Base-by-base conservation (phyloP, 1,140 invertebrate genomes). In the Yoshiicerus persimilis region DNA sequence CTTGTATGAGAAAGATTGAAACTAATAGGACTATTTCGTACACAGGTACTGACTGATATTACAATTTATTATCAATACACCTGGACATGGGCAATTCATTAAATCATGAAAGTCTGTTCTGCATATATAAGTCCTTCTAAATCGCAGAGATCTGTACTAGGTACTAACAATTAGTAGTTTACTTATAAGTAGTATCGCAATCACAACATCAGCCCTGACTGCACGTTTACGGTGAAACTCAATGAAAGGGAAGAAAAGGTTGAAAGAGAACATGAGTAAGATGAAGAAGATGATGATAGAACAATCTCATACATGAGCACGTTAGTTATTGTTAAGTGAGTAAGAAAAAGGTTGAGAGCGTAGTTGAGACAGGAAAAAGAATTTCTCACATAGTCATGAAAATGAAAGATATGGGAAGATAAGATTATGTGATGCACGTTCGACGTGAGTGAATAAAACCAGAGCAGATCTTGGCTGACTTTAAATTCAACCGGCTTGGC, bases 371-470 rank as follows among this genome's bases (percentile, higher is more conserved):
- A 80, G 32, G 75, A 80, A 38, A 38, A 80, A 80, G 34, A 80
- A 36, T 80, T 36, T n/a, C 32, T 34, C 30, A 32, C 75, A 32
- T 32, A 38, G 75, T 80, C 75, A 80, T 80, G 75, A 80, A 80
- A 80, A 34, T 80, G 75, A 80, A 32, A 80, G 75, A 80, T 84
- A 41, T 84, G 20, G 32, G 13, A 8, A 20, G 86, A 87, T 77
- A 25, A 87, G 86, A 87, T 87, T 77, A 87, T 87, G 66, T 87
- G 86, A 70, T 38, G 86, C 86, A 87, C 86, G 86, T 87, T 87
- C 64, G 66, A 77, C 86, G 56, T 75, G 86, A 87, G 64, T 87
- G 64, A 70, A 75, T 36, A 77, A 77, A 77, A 87, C 16, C 66
- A 87, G 38, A 75, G 36, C 38, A 41, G 77, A 87, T 70, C 84